Evolutionary conservation across 2,888 invertebrate species (phyloP).

Genomic region (Protodeltote pygarga): DNA sequence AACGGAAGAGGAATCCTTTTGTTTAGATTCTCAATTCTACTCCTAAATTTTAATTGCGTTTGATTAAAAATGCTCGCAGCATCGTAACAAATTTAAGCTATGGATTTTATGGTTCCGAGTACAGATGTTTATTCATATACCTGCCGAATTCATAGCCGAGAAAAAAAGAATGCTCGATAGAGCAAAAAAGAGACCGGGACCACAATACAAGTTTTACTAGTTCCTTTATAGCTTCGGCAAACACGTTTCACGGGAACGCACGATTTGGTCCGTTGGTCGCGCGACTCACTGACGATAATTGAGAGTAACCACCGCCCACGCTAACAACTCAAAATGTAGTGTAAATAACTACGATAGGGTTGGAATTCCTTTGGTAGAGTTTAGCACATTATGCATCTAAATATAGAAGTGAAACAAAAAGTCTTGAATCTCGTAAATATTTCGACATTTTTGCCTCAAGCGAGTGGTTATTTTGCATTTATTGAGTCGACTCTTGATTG

Average conservation of each 20-base stretch:
- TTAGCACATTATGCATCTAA: constrained; percentile 61
- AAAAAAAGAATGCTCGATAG: constrained; percentile 48
- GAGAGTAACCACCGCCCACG: constrained; percentile 58
- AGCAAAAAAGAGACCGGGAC: constrained; percentile 64
- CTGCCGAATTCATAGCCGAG: constrained; percentile 48
- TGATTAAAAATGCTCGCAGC: constrained; percentile 22
- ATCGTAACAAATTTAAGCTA: constrained; percentile 18
- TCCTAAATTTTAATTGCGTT: constrained; percentile 7
- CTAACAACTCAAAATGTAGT: constrained; percentile 62
- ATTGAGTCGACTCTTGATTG: constrained; percentile 73
- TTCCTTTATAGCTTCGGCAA: constrained; percentile 75
- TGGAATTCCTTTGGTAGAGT: constrained; percentile 60
- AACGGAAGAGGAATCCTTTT: constrained; percentile 8
- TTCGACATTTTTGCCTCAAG: constrained; percentile 75
- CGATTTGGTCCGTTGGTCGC: constrained; percentile 67
- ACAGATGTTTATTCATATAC: constrained; percentile 49
- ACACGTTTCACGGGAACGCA: constrained; percentile 75
- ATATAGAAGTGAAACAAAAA: constrained; percentile 74
- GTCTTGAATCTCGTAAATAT: constrained; percentile 74
- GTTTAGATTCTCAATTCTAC: constrained; percentile 6
- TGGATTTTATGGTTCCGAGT: constrained; percentile 23
- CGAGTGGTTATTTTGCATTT: constrained; percentile 76
- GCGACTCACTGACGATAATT: constrained; percentile 55
- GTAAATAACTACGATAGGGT: constrained; percentile 61
- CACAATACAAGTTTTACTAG: constrained; percentile 75